Base-by-base conservation (phyloP, 2,797 vertebrate species). In the Arctocebus calabarensis region DNA sequence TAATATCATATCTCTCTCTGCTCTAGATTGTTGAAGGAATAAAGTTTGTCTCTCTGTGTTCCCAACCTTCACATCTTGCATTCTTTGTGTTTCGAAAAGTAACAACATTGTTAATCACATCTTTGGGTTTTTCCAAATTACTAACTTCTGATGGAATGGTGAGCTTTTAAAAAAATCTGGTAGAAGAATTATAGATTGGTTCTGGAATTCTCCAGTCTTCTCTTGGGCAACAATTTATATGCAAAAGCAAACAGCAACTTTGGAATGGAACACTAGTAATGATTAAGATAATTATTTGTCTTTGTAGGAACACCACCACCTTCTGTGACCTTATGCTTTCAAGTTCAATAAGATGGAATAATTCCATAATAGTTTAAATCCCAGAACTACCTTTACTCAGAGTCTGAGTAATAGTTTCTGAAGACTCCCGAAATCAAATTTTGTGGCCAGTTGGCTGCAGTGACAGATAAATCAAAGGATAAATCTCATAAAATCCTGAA, bases 61-160 rank as follows among this genome's bases (percentile, higher is more conserved):
- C 37, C 12, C 34, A 95, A 12, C 5, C 64, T 94, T 97, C 75
- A 89, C 22, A 91, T 82, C 91, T 57, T 94, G 25, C 12, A 45
- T 45, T 45, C 45, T 45, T 92, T 92, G 34, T 91, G 22, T 82
- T 88, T 86, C 75, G 89, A 62, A 93, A 94, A 91, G 48, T 92
- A 89, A 79, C 29, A 92, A 78, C 37, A 48, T 57, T 71, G 19
- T 84, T 92, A 92, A 89, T 32, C 27, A 29, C 64, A 17, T 43
- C 29, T 43, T 68, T 81, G 59, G 87, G 17, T 79, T 94, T 89
- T 86, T n/a, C 84, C 19, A 91, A 81, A 94, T 94, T 85, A 83
- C 7, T 86, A 79, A 78, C 52, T 77, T 88, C 61, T 86, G 23
- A 92, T 45, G 32, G 37, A 73, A 88, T 79, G 34, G 12, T 32